These are phyloP conservation scores for Acanthopleura granulata DNA, from an alignment of 2,888 invertebrate genomes.

Conservation along the genomic window DNA sequence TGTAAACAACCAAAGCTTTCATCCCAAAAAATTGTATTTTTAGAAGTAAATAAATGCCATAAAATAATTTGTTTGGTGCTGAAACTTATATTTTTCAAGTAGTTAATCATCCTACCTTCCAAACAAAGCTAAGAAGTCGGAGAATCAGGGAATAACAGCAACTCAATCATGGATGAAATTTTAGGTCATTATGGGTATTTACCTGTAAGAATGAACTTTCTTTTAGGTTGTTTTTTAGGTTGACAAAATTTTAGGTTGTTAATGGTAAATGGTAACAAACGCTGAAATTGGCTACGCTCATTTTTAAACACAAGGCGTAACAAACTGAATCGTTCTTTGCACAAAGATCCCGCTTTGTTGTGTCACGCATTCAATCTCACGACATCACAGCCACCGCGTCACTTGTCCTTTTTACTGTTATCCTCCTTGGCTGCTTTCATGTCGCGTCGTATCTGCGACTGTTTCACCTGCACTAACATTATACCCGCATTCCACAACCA, in stretches of 20 bases:
- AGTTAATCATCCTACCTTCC: no score
- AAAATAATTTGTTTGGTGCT: neutral
- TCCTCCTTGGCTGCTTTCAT: neutral
- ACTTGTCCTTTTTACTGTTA: slow-evolving; percentile 11
- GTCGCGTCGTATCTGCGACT: slow-evolving; percentile 71
- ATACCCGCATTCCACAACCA: slow-evolving; percentile 92
- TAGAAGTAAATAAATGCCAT: neutral
- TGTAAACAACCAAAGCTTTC: neutral
- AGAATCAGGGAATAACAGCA: no score
- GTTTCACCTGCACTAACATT: slow-evolving; percentile 86
- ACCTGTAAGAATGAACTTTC: neutral
- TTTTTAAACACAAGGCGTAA: no score
- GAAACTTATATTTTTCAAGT: no score
- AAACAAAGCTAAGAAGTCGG: no score
- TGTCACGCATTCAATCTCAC: no score
- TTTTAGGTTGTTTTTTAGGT: no score
- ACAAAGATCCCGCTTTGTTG: no score
- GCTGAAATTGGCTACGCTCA: no score
- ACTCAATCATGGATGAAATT: no score
- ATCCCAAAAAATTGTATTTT: neutral
- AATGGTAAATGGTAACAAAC: neutral
- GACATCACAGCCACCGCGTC: neutral
- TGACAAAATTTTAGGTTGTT: no score
- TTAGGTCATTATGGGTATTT: neutral
- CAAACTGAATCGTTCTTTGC: no score